Base-by-base conservation (phyloP, 2,797 vertebrate species). In the Acestrorhynchus altus region DNA sequence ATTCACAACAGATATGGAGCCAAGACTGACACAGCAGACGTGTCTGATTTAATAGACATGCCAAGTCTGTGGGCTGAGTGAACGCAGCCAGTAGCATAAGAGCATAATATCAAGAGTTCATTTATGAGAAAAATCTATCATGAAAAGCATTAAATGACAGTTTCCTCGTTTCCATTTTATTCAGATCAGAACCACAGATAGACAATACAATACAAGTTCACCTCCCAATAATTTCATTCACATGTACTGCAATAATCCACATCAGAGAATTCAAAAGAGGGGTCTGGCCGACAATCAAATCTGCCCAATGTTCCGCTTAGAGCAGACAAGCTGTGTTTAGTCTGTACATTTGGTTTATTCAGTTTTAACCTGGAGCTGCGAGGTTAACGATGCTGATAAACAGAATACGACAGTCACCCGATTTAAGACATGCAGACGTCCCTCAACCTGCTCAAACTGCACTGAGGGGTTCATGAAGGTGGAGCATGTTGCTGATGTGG, bases 11-110 rank as follows among this genome's bases (percentile, higher is more conserved):
- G 4, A 52, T 28, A 22, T 1, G 8, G 24, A 49, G 65, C 42
- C 65, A 61, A 64, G 39, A 40, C 28, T 4, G 40, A n/a, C 15
- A 51, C 46, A 28, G 26, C 46, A 68, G 46, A 66, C 10, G 13
- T 9, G 12, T 42, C 39, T 24, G 5, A 64, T 3, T 28, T 18
- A 26, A 16, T 4, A 67, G 44, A 67, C 44, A 28, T 28, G 64
- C 44, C 46, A 26, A 31, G 64, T 28, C 64, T 49, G 16, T 67
- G 20, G 63, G 39, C 63, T 24, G 63, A 44, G 20, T 46, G 40
- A 67, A 67, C 16, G 8, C 22, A 47, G 64, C 64, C 44, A 47
- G 57, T 60, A 60, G 57, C 9, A 44, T 12, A 44, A 64, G 16
- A 60, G 28, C 57, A 64, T 44, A 24, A 22, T 18, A 64, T 2